Conservation (phyloP, 2,888 invertebrate genomes). For the Thalpophila matura region DNA sequence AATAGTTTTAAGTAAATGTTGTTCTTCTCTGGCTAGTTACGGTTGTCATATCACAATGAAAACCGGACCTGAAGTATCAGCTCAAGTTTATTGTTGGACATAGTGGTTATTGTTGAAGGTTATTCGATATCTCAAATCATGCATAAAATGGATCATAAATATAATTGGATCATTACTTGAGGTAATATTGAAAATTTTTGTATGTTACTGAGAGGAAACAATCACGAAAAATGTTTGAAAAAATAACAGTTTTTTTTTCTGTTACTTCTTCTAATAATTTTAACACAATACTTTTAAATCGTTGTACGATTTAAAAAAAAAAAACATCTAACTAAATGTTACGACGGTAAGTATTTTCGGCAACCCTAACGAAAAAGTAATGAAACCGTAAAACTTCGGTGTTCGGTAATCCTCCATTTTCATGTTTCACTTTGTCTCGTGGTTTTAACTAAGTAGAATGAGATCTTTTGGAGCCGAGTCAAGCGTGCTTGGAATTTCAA, state of each 20-base stretch:
- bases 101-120: background rate
- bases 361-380: conserved; percentile 1
- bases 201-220: no score
- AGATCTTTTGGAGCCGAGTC: background rate
- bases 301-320: no score
- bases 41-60: background rate
- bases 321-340: no score
- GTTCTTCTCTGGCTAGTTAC: background rate
- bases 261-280: no score
- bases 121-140: no score
- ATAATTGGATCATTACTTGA: no score
- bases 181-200: no score
- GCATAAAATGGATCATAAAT: no score
- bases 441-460: conserved; percentile 4
- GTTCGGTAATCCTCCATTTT: conserved; percentile 9
- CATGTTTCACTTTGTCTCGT: conserved; percentile 9
- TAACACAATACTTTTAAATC: no score
- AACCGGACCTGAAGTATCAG: background rate
- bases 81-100: background rate
- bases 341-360: background rate
- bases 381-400: conserved; percentile 7
- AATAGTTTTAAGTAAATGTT: conserved; percentile 16
- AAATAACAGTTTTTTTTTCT: no score
- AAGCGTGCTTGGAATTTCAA: conserved; percentile 1
- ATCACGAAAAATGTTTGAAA: no score